Base-by-base conservation (phyloP, 2,113 vertebrate species). In the Rissa tridactyla region DNA sequence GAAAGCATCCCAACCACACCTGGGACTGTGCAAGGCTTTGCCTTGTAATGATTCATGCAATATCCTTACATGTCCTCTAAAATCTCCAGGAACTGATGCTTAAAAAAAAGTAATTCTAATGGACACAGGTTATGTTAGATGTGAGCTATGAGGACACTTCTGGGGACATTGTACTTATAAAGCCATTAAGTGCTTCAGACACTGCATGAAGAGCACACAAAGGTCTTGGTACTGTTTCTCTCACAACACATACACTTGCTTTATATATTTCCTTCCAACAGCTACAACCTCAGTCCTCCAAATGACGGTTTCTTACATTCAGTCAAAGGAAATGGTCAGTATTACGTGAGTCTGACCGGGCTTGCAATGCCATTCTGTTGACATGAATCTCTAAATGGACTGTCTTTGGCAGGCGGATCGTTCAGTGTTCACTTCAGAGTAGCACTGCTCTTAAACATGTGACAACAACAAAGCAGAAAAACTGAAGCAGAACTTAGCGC, bases 131-230 rank as follows among this genome's bases (percentile, higher is more conserved):
- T 46, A 46, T 15, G 17, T 72, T 22, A 96, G 34, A 52, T 22
- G 21, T 46, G 65, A 90, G 78, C 19, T 11, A 26, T 22, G 49
- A 68, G 34, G 23, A 25, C 3, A 7, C 13, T 68, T 79, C 60
- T 32, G 26, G 34, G 21, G 38, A 27, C 11, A 5, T 4, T 55
- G 62, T 0, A 1, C 11, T 88, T 65, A 3, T 0, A 47, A 76
- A 76, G 42, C 26, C 30, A 55, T 8, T 38, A 44, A n/a, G 11
- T 1, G 0, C 15, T 73, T 66, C 46, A 81, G 46, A 55, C 16
- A 23, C 10, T 1, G 1, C 32, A 47, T 79, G 65, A 65, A 57
- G 30, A 68, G 18, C 36, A 29, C 57, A 21, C 9, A 57, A 32
- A 72, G 11, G 11, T 61, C 49, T 77, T 19, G 36, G 17, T 75